Evolutionary conservation across 2,888 invertebrate genomes (phyloP).

Genomic region (Villa cingulata): DNA sequence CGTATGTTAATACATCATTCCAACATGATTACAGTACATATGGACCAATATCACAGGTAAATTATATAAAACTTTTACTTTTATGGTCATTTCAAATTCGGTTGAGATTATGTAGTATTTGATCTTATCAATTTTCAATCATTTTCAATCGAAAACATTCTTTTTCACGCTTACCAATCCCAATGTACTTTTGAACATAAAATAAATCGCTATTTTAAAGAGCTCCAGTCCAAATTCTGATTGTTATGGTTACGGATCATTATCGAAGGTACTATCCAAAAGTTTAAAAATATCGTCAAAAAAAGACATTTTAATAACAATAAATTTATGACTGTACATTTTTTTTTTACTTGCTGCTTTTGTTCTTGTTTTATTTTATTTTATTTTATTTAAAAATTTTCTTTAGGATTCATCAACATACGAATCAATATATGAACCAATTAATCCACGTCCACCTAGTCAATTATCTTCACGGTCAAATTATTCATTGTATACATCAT

Average conservation of each 20-base stretch:
- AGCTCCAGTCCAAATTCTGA: conserved; percentile 22
- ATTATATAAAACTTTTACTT: not conserved
- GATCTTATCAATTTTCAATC: not conserved
- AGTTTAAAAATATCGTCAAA: not conserved
- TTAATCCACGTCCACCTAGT: conserved; percentile 66
- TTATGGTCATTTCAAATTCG: too few species aligned
- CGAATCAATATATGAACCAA: conserved; percentile 86
- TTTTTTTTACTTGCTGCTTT: too few species aligned
- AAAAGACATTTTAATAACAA: too few species aligned
- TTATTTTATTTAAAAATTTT: not conserved
- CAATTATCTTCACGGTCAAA: conserved; percentile 52
- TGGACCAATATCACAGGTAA: conserved; percentile 38
- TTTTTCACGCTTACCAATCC: not conserved
- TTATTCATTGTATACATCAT: conserved; percentile 54
- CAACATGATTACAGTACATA: conserved; percentile 22
- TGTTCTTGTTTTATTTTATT: not conserved
- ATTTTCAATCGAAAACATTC: too few species aligned
- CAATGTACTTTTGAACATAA: too few species aligned
- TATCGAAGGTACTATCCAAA: conserved; percentile 49
- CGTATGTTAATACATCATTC: conserved; percentile 18
- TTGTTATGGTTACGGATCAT: conserved; percentile 48
- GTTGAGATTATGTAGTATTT: not conserved
- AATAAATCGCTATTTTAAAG: not conserved
- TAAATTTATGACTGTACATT: too few species aligned
- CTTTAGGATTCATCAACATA: conserved; percentile 56